Conservation (phyloP, 2,797 vertebrate genomes). For the Rhyacichthys aspro region DNA sequence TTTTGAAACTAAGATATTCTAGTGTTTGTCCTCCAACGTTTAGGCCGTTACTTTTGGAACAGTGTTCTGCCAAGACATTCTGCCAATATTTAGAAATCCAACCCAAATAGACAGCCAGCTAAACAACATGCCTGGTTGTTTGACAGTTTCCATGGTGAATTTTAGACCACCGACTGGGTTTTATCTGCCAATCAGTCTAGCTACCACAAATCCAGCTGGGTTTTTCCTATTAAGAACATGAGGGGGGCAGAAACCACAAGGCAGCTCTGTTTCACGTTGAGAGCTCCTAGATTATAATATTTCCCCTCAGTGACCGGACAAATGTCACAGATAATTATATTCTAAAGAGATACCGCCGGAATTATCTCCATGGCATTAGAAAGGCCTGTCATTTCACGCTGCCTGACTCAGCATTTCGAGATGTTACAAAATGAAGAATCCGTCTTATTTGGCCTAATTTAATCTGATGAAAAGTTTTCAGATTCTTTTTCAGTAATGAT, state of each 20-base stretch:
- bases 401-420: neutral
- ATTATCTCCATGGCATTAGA: neutral
- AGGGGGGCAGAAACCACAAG: conserved; percentile 25
- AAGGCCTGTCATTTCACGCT: neutral
- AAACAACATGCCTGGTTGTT: conserved; percentile 56
- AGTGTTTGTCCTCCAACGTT: conserved; percentile 43
- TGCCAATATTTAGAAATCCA: conserved; percentile 44
- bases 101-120: too few relatives aligned
- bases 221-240: conserved; percentile 49
- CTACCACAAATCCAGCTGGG: conserved; percentile 29
- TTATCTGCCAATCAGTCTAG: conserved; percentile 44
- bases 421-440: neutral
- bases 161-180: conserved; percentile 35
- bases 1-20: conserved; percentile 15
- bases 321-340: neutral
- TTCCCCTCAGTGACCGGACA: neutral
- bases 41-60: conserved; percentile 29
- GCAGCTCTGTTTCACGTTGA: neutral
- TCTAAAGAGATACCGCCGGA: neutral
- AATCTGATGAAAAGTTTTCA: too few relatives aligned
- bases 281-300: neutral
- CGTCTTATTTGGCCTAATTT: too few relatives aligned
- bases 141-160: conserved; percentile 58
- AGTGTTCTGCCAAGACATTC: conserved; percentile 13
- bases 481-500: too few relatives aligned